phyloP scores from a whole-genome alignment of 2,888 invertebrate species.

The Arrhopalites spinosus region DNA sequence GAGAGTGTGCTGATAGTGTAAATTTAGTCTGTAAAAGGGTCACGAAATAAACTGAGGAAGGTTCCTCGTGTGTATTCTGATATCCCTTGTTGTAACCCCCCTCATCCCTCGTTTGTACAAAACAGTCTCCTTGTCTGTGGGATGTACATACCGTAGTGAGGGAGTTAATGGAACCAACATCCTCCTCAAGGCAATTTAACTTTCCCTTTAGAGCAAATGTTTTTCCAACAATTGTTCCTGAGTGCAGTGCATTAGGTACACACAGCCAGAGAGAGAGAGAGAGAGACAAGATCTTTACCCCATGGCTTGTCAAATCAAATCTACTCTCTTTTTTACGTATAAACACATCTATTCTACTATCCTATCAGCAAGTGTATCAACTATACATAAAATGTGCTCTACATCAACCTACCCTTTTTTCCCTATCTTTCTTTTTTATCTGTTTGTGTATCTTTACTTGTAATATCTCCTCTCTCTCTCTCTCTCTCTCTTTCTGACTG shows the following conservation, averaged over 20 bases:
- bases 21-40: neutral
- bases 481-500: no score
- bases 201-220: conserved; percentile 11
- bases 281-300: conserved; percentile 9
- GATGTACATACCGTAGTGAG: neutral
- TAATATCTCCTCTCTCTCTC: no score
- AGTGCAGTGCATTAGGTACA: neutral
- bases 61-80: no score
- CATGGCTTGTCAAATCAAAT: conserved; percentile 7
- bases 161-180: conserved; percentile 5
- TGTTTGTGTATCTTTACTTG: no score
- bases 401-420: neutral
- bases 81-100: no score
- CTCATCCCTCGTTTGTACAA: neutral
- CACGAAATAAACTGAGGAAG: neutral
- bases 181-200: neutral
- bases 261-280: neutral
- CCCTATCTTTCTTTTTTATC: neutral
- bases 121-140: neutral
- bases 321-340: conserved; percentile 7
- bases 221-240: conserved; percentile 13
- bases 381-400: neutral
- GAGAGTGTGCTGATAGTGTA: neutral
- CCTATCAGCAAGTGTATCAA: conserved; percentile 12
- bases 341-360: no score